These are phyloP conservation scores for Tethea ocularis DNA, from an alignment of 2,888 invertebrate genomes.

Conservation along the genomic window DNA sequence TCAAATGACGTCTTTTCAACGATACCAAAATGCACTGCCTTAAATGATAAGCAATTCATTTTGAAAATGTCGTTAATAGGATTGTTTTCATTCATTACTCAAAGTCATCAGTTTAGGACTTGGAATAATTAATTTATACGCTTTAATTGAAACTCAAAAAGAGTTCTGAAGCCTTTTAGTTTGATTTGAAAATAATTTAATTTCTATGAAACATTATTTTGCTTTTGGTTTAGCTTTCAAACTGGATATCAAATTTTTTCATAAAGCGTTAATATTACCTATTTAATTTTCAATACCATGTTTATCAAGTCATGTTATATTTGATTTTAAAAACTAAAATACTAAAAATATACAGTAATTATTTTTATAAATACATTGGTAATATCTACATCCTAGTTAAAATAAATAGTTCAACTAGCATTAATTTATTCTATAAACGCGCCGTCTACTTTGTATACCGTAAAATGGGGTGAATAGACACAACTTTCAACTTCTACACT, in stretches of 20 bases:
- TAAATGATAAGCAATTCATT: not conserved
- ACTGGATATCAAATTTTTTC: not conserved
- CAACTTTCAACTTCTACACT: too few relatives aligned
- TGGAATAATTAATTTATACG: slow-evolving; percentile 6
- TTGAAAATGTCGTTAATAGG: not conserved
- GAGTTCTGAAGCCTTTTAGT: slow-evolving; percentile 1
- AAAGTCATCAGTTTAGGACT: slow-evolving; percentile 2
- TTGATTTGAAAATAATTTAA: not conserved
- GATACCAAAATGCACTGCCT: not conserved
- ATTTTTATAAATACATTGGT: too few relatives aligned
- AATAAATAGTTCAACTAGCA: not conserved
- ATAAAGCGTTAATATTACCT: not conserved
- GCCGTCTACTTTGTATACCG: too few relatives aligned
- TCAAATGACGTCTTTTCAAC: too few relatives aligned
- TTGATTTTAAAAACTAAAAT: too few relatives aligned
- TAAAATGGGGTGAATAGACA: too few relatives aligned
- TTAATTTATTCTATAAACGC: not conserved
- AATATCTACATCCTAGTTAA: too few relatives aligned
- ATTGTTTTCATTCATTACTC: slow-evolving; percentile 4
- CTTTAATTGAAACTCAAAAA: slow-evolving; percentile 4
- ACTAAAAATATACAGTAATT: too few relatives aligned
- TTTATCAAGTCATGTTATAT: too few relatives aligned
- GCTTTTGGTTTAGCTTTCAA: not conserved
- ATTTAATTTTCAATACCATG: too few relatives aligned
- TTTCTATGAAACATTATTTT: not conserved